Conservation (phyloP, 2,797 vertebrate species). For the Schizopygopsis pylzovi region DNA sequence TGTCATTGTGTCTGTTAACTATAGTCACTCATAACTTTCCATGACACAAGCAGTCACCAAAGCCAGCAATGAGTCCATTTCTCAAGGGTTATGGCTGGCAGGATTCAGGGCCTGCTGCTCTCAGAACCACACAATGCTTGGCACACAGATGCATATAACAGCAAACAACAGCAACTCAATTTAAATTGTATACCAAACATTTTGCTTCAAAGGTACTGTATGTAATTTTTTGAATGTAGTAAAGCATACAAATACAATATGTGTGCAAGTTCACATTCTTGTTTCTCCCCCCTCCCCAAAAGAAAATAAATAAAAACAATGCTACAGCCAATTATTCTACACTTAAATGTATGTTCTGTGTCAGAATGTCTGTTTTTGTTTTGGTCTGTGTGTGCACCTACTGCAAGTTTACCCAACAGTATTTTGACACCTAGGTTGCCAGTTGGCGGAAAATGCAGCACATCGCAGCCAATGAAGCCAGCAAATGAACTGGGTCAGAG, state of each 20-base stretch:
- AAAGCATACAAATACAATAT: neutral
- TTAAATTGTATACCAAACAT: neutral
- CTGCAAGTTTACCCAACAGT: neutral
- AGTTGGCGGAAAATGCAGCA: neutral
- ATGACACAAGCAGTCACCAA: conserved; percentile 63
- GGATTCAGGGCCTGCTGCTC: conserved; percentile 57
- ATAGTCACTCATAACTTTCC: conserved; percentile 79
- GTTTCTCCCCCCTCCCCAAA: neutral
- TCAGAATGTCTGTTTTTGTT: neutral
- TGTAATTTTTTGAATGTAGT: neutral
- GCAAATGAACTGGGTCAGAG: neutral
- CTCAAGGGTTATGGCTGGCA: conserved; percentile 68
- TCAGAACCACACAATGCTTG: conserved; percentile 17
- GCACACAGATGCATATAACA: conserved; percentile 32
- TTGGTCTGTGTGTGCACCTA: neutral
- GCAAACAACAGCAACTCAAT: conserved; percentile 20
- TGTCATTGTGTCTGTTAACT: conserved; percentile 82
- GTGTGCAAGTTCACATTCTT: neutral
- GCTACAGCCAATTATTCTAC: neutral
- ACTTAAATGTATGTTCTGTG: neutral
- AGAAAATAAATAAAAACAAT: neutral
- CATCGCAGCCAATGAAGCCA: neutral
- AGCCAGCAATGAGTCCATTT: conserved; percentile 80
- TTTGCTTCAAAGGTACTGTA: neutral
- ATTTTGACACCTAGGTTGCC: neutral